phyloP scores from a whole-genome alignment of 2,113 vertebrate genomes.

The Chloebia gouldiae region DNA sequence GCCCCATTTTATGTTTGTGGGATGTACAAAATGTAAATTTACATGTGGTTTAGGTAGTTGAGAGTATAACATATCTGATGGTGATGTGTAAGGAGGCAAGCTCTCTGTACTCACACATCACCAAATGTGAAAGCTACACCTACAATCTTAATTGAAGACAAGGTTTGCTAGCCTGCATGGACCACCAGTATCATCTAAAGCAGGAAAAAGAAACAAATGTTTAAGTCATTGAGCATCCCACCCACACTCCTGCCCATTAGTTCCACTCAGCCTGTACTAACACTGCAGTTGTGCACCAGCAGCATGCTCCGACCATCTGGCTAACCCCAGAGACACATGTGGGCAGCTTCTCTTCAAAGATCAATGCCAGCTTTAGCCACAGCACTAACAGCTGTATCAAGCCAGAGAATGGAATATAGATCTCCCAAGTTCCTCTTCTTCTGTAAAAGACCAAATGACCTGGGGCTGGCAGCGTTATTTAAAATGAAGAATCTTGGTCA shows the following conservation, averaged over 20 bases:
- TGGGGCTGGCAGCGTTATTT: neutral
- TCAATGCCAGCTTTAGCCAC: constrained; percentile 1
- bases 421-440: neutral
- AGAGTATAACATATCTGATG: neutral
- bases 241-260: constrained; percentile 29
- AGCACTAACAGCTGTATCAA: constrained; percentile 40
- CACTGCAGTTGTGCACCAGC: neutral
- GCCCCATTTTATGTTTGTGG: neutral
- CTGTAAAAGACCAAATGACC: neutral
- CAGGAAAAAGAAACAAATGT: constrained; percentile 4
- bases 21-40: neutral
- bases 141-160: neutral
- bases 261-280: constrained; percentile 47
- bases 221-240: constrained; percentile 53
- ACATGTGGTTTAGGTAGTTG: neutral
- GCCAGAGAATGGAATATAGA: constrained; percentile 26
- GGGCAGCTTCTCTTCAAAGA: constrained; percentile 43
- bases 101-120: neutral
- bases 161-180: neutral
- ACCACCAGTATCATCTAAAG: constrained; percentile 13
- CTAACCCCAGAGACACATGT: constrained; percentile 32
- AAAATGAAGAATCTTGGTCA: neutral
- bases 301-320: neutral
- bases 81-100: accelerated
- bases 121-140: neutral